Evolutionary conservation across 1,140 invertebrate species (phyloP), one percentile per base, ranked within the genome.

Genomic region (Gryllus bimaculatus): DNA sequence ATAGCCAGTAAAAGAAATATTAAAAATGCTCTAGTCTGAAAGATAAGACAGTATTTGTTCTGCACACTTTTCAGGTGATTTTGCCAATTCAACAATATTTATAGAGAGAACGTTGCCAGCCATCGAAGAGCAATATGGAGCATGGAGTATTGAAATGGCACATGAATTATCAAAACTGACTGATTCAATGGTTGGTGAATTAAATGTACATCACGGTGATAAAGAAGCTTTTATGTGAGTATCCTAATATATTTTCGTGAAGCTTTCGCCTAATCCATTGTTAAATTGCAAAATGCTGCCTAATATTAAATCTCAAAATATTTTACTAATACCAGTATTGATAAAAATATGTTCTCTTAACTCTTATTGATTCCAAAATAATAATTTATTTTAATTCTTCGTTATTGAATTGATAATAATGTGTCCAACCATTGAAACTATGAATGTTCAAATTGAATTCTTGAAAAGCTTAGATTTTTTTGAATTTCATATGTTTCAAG

Each of bases 111-210:
- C 86, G 82, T 81, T 91, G 18, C 74, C 81, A 7, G 83, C 85
- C 49, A 82, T 89, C n/a, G 85, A 86, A 80, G 82, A 86, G 80
- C 84, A 86, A 78, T 92, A 87, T 85, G 90, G 90, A 0, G 80
- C 80, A 10, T 84, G 85, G 54, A 91, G 90, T 81, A 85, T 90
- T 76, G 90, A 91, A 84, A 81, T 89, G 78, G 87, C 85, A 0
- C 85, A 88, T 79, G 90, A 91, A 83, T 84, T 91, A 26, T 87
- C 86, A 74, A 88, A 88, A 83, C 82, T 88, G 8, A 86, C 85
- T 7, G 86, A 87, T 77, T 80, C 81, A 0, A 74, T 81, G 75
- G 48, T 82, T 8, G 73, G 54, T 78, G 76, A 79, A 15, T 13
- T 80, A 21, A 26, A 80, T 39, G 74, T 12, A 80, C 20, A 47